phyloP scores from a whole-genome alignment of 2,888 invertebrate species.

The Platycheirus rosarum region DNA sequence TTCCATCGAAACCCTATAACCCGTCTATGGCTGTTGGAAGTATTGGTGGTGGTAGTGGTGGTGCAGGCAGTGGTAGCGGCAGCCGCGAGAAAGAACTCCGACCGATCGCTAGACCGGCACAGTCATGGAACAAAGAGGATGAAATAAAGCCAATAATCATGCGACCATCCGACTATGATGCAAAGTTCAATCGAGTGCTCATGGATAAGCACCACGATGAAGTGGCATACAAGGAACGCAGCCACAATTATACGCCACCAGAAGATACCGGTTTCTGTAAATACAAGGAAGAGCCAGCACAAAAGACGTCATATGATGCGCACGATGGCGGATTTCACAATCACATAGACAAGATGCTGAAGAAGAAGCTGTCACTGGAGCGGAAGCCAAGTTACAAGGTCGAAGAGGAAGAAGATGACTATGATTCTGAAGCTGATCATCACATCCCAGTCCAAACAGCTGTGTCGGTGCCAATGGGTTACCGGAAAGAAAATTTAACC shows the following conservation, averaged over 20 bases:
- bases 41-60: conserved; percentile 69
- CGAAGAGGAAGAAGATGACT: conserved; percentile 77
- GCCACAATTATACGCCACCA: conserved; percentile 67
- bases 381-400: conserved; percentile 73
- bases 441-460: conserved; percentile 69
- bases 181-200: conserved; percentile 81
- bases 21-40: conserved; percentile 74
- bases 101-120: conserved; percentile 62
- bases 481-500: conserved; percentile 81
- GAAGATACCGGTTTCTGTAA: conserved; percentile 70
- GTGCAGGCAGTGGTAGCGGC: conserved; percentile 60
- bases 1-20: conserved; percentile 81
- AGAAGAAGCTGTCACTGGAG: conserved; percentile 78
- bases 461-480: conserved; percentile 67
- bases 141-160: conserved; percentile 82
- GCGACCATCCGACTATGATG: conserved; percentile 81
- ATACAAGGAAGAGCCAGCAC: conserved; percentile 64
- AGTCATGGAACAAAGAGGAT: conserved; percentile 80
- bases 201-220: conserved; percentile 76
- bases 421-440: conserved; percentile 79
- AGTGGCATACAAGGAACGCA: conserved; percentile 77
- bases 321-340: conserved; percentile 80
- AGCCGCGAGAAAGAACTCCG: conserved; percentile 72
- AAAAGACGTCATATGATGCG: conserved; percentile 66
- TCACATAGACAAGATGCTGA: conserved; percentile 79